Evolutionary conservation across 2,797 vertebrate genomes (phyloP), one percentile per base, ranked within the genome.

Genomic region (Ibycter americanus): DNA sequence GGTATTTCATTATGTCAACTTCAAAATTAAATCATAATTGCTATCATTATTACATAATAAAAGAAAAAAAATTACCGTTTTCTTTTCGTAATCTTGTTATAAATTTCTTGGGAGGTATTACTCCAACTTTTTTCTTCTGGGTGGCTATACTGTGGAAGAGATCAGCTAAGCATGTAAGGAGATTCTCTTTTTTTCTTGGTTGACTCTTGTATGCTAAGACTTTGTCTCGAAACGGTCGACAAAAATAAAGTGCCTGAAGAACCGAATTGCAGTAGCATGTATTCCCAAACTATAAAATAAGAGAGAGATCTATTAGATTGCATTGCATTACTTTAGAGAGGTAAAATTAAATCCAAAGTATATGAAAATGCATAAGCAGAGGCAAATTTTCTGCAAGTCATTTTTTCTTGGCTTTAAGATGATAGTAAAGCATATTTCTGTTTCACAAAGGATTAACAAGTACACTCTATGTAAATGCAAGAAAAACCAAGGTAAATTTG

Each of bases 181-280:
- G 98, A 86, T 96, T 99, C 91, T 99, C 98, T 82, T 99, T 99
- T 93, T 98, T 98, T 44, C 98, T 98, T 32, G 98, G 98, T 80
- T 98, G 98, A 93, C 98, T 98, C 96, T 98, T 99, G 97, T 99
- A 99, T 0, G 98, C 98, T 71, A 99, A 98, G 92, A 99, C 98
- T 96, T 98, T 98, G 91, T 99, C 98, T 95, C 98, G 98, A 98
- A 98, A 99, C 20, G 98, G 98, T 93, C 98, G 98, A 97, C 98
- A 99, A 94, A 99, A 99, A 97, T 99, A 99, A 98, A 99, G 98
- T 98, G 98, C 98, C 96, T 99, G 98, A 93, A 99, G 98, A 97
- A 99, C 98, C 74, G 98, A 99, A 95, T 99, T 99, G 97, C 98
- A 99, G 97, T 99, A 99, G 98, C 98, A 99, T 49, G 98, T 99